Base-by-base conservation (phyloP, 2,888 invertebrate species). In the Cerastis rubricosa region DNA sequence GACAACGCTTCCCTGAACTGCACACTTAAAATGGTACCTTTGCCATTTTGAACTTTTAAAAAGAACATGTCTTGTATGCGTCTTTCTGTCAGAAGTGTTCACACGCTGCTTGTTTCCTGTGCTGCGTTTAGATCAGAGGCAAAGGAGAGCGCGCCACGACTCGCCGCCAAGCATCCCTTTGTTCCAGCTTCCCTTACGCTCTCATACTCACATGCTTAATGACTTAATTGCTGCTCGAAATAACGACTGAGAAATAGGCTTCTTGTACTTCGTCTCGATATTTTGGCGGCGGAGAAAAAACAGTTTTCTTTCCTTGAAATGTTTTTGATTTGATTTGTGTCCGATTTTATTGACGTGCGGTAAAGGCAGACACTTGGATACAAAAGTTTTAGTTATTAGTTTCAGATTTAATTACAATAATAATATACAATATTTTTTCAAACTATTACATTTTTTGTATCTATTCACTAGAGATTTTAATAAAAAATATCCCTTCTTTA, bases 161-260 rank as follows among this genome's bases (percentile, higher is more conserved):
- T 72, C 59, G 29, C 71, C 74, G 54, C 78, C 72, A 81, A 87
- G 84, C 73, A 75, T 82, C 74, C 80, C 85, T 89, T 85, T 83
- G 84, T 87, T 83, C 66, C 66, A 65, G 64, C 78, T 51, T 76
- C 59, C 65, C 67, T 72, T 65, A 77, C 70, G 69, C 80, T 71
- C 86, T 84, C 66, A 49, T 83, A 79, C 87, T 72, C 78, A 81
- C 80, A 70, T 71, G 65, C 66, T 74, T 83, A 88, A 83, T 88
- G 85, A 82, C 88, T 86, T 88, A 85, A 88, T 88, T 83, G 86
- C 80, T 85, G 72, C 81, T 86, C 78, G 75, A 82, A 82, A 84
- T 87, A 83, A 86, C 76, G 78, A 81, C 67, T 67, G 74, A 61
- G 81, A 85, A 80, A 82, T 78, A 71, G 76, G 74, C 68, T 71